These are phyloP conservation scores for Polymixis lichenea DNA, from an alignment of 2,888 invertebrate species.

Conservation along the genomic window DNA sequence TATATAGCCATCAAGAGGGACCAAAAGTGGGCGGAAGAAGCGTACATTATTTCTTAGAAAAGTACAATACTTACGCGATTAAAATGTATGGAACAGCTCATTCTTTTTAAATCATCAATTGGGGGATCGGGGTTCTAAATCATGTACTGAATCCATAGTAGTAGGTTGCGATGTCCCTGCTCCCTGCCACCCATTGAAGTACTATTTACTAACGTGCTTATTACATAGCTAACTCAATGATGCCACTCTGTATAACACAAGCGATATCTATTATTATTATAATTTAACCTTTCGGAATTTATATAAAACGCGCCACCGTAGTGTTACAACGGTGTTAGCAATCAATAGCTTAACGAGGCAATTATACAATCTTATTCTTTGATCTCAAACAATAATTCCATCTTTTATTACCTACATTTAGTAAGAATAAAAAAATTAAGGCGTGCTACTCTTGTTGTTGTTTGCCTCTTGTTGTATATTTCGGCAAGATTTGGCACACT, in stretches of 20 bases:
- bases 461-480: neutral
- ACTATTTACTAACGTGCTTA: too few species aligned
- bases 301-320: neutral
- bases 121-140: too few species aligned
- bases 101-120: too few species aligned
- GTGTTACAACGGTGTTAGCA: neutral
- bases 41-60: neutral
- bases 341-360: neutral
- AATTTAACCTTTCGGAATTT: neutral
- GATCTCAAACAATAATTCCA: too few species aligned
- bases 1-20: neutral
- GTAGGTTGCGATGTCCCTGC: neutral
- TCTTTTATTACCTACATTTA: too few species aligned
- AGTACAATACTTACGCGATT: too few species aligned
- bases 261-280: neutral
- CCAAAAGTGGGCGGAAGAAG: neutral
- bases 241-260: neutral
- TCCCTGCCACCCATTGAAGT: too few species aligned
- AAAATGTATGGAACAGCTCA: too few species aligned
- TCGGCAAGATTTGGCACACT: neutral
- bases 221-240: too few species aligned
- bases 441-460: neutral
- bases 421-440: neutral
- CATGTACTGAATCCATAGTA: too few species aligned
- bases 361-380: too few species aligned